Percentiles rank a stretch among this genome's conserved stretches.
Conservation (phyloP, 2,888 invertebrate genomes). For the Tiphia femorata region DNA sequence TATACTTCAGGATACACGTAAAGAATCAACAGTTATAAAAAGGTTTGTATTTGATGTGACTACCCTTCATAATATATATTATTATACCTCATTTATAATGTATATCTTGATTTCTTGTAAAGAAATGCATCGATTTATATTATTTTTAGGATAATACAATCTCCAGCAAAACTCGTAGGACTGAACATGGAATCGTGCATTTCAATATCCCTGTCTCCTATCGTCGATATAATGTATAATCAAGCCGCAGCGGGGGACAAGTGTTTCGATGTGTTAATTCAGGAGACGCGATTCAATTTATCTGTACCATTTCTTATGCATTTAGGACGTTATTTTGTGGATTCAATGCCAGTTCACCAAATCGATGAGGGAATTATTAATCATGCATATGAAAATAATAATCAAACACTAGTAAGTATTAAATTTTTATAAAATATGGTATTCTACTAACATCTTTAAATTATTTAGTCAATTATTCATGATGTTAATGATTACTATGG, state of each 20-base stretch:
- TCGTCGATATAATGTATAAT: slow-evolving; percentile 79
- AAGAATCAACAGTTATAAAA: slow-evolving; percentile 74
- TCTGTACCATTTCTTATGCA: slow-evolving; percentile 79
- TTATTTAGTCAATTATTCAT: neutral
- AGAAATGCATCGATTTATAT: neutral
- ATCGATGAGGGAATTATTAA: slow-evolving; percentile 79
- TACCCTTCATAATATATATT: too few species aligned
- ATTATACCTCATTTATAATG: too few species aligned
- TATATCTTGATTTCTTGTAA: too few species aligned
- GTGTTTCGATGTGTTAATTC: slow-evolving; percentile 79
- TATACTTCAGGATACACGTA: slow-evolving; percentile 80
- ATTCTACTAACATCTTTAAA: slow-evolving; percentile 3
- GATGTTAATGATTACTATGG: too few species aligned
- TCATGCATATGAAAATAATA: slow-evolving; percentile 79
- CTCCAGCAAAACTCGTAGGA: slow-evolving; percentile 74
- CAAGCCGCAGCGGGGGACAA: slow-evolving; percentile 75
- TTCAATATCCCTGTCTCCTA: slow-evolving; percentile 78
- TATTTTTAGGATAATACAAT: slow-evolving; percentile 75
- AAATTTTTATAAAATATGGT: neutral
- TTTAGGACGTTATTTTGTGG: slow-evolving; percentile 74
- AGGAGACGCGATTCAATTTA: slow-evolving; percentile 79
- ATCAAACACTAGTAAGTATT: slow-evolving; percentile 53
- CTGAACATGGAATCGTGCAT: slow-evolving; percentile 71
- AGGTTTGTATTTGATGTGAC: slow-evolving; percentile 68
- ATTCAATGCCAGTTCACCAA: slow-evolving; percentile 73